Percentiles rank a stretch among this genome's conserved stretches.
Evolutionary conservation across 1,140 invertebrate species (phyloP).

Genomic region (Heliconius congener): DNA sequence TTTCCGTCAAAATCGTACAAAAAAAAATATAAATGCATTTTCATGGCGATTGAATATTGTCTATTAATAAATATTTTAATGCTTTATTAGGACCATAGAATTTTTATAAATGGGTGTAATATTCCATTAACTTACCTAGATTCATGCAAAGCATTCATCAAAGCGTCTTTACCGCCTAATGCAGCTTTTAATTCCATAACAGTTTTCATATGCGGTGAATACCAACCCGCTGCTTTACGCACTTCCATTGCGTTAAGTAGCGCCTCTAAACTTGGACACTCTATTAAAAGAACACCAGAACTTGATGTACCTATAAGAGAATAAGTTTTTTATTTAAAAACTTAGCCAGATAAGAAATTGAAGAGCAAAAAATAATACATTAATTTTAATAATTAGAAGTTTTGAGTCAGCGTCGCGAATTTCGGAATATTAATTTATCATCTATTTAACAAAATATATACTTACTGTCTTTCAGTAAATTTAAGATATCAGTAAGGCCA

Average conservation of each 20-base stretch:
- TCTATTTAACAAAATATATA: not conserved
- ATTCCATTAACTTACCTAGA: conserved; percentile 60
- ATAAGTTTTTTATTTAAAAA: not conserved
- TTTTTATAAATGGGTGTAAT: not conserved
- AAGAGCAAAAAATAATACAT: too few relatives aligned
- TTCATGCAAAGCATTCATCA: conserved; percentile 68
- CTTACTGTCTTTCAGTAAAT: conserved; percentile 71
- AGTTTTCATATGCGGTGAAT: conserved; percentile 87
- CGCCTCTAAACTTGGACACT: conserved; percentile 67
- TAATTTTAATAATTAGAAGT: too few relatives aligned
- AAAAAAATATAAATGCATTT: too few relatives aligned
- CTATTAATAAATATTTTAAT: too few relatives aligned
- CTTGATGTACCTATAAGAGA: conserved; percentile 50
- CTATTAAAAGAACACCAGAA: conserved; percentile 58
- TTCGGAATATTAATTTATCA: too few relatives aligned
- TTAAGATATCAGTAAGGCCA: conserved; percentile 83
- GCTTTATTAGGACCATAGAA: too few relatives aligned
- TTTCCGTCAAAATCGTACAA: too few relatives aligned
- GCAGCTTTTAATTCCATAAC: conserved; percentile 85
- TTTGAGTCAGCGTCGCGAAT: too few relatives aligned
- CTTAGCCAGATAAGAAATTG: too few relatives aligned
- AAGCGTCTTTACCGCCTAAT: conserved; percentile 67
- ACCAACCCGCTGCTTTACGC: conserved; percentile 87
- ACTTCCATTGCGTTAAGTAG: conserved; percentile 83
- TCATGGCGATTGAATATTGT: too few relatives aligned